Evolutionary conservation across 1,140 invertebrate species (phyloP).

Genomic region (Carcinoscorpius rotundicauda): DNA sequence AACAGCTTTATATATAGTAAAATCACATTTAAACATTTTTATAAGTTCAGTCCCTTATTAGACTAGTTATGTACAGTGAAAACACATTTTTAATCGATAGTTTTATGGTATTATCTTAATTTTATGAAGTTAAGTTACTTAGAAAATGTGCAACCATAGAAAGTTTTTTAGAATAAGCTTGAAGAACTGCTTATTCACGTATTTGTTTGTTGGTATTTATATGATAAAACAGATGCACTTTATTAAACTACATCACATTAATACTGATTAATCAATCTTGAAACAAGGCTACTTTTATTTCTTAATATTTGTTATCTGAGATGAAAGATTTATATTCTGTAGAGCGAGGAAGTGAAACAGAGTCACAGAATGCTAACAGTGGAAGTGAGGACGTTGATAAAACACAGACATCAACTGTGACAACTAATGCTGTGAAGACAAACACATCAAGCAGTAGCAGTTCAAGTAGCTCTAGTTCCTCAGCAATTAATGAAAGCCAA

Average conservation of each 20-base stretch:
- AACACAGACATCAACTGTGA: neutral
- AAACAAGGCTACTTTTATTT: no score
- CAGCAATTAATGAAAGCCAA: neutral
- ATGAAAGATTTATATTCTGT: neutral
- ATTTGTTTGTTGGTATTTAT: no score
- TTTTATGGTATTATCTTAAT: constrained; percentile 1
- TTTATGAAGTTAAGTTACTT: neutral
- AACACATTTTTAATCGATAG: neutral
- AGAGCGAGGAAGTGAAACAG: neutral
- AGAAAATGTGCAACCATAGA: neutral
- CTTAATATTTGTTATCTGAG: no score
- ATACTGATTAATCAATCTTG: no score
- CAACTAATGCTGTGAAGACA: neutral
- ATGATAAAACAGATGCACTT: no score
- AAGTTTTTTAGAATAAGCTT: no score
- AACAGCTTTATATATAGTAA: no score
- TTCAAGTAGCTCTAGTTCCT: neutral
- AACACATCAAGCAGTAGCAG: neutral
- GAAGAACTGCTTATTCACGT: no score
- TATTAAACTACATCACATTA: no score
- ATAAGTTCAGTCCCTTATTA: no score
- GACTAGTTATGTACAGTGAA: neutral
- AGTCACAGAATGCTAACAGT: neutral
- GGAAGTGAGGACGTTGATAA: neutral
- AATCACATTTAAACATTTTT: no score